Evolutionary conservation across 2,888 invertebrate genomes (phyloP).

Genomic region (Drosophila melanosoma): DNA sequence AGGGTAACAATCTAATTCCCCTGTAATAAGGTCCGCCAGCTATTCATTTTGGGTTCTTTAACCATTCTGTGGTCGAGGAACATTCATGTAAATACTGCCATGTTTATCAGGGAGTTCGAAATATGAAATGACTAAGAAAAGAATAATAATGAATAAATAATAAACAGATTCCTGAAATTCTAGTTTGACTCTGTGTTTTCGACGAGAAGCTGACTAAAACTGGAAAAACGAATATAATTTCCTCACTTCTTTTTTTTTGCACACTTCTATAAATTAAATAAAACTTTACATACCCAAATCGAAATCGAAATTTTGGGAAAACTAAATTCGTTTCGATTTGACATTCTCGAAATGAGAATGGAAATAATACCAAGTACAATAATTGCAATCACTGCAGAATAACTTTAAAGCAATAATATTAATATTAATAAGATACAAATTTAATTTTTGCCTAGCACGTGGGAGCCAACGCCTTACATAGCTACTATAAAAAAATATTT

Average conservation of each 20-base stretch:
- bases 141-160: too few species aligned
- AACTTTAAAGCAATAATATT: neutral
- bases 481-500: neutral
- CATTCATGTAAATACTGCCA: neutral
- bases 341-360: too few species aligned
- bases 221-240: neutral
- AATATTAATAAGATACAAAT: neutral
- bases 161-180: too few species aligned
- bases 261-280: too few species aligned
- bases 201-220: neutral
- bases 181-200: neutral
- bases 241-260: too few species aligned
- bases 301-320: too few species aligned
- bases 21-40: neutral
- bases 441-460: conserved; percentile 4
- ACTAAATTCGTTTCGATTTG: too few species aligned
- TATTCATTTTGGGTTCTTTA: too few species aligned
- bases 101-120: neutral
- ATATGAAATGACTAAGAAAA: neutral
- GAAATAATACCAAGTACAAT: too few species aligned
- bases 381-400: too few species aligned
- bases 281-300: too few species aligned
- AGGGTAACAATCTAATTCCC: neutral
- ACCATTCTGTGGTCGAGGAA: too few species aligned
- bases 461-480: conserved; percentile 1